These are phyloP conservation scores for Illadopsis cleaveri DNA, from an alignment of 2,113 vertebrate genomes.

Conservation along the genomic window DNA sequence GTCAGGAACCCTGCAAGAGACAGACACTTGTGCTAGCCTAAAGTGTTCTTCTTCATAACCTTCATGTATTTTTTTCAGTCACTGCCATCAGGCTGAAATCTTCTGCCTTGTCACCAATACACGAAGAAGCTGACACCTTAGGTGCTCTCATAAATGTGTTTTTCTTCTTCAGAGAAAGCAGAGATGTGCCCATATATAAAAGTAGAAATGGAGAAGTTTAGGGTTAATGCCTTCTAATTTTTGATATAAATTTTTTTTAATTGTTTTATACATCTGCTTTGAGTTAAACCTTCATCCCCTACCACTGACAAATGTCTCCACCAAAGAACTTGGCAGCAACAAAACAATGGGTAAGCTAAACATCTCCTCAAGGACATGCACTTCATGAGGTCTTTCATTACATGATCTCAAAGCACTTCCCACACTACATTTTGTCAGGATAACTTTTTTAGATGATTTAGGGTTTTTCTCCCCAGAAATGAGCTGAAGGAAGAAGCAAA, in stretches of 20 bases:
- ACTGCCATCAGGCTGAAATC: neutral
- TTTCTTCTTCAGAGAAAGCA: neutral
- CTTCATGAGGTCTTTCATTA: neutral
- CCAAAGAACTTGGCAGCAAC: neutral
- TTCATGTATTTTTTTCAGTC: neutral
- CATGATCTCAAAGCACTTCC: neutral
- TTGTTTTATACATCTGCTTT: neutral
- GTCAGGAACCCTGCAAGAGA: neutral
- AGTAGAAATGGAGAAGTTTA: neutral
- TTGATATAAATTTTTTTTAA: accelerated
- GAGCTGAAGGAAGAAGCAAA: neutral
- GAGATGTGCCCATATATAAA: neutral
- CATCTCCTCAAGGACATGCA: neutral
- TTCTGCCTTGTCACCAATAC: neutral
- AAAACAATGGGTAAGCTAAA: neutral
- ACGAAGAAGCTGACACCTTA: neutral
- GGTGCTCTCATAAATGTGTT: neutral
- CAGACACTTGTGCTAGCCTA: neutral
- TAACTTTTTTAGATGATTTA: neutral
- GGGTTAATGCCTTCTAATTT: neutral
- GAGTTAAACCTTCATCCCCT: neutral
- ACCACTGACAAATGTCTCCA: neutral
- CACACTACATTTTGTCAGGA: neutral
- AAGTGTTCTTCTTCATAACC: neutral
- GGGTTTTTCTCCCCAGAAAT: neutral